Evolutionary conservation across 1,140 invertebrate species (phyloP).

Genomic region (Gonioctena quinquepunctata): DNA sequence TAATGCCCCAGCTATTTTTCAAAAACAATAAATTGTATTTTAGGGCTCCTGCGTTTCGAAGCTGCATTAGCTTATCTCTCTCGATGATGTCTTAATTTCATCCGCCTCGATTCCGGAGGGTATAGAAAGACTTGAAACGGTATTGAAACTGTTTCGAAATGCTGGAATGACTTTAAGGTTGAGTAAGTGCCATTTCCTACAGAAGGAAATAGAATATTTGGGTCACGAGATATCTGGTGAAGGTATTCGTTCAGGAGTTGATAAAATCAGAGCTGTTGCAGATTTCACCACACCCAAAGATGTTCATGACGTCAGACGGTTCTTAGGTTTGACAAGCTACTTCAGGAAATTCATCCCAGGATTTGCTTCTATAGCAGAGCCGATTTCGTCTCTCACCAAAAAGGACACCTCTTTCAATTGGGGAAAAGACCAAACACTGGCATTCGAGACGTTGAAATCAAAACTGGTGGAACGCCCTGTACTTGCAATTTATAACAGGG

Average conservation of each 20-base stretch:
- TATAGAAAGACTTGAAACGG: constrained; percentile 31
- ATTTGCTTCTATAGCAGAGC: constrained; percentile 33
- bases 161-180: constrained; percentile 27
- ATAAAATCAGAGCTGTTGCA: constrained; percentile 38
- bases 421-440: constrained; percentile 25
- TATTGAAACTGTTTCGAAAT: constrained; percentile 29
- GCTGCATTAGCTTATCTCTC: constrained; percentile 22
- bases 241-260: constrained; percentile 28
- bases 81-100: constrained; percentile 43
- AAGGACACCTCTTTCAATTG: constrained; percentile 23
- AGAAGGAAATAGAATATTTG: constrained; percentile 21
- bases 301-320: constrained; percentile 46
- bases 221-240: constrained; percentile 24
- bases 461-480: constrained; percentile 7
- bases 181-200: constrained; percentile 27
- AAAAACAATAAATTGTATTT: constrained; percentile 52
- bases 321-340: constrained; percentile 53
- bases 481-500: constrained; percentile 8
- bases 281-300: constrained; percentile 32
- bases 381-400: constrained; percentile 27
- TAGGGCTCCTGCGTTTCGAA: constrained; percentile 36
- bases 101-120: constrained; percentile 30
- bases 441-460: constrained; percentile 17
- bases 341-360: constrained; percentile 40
- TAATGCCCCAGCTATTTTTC: constrained; percentile 55